A percentile compares a stretch with the other conserved stretches of the same genome.
These are phyloP conservation scores for Colinus virginianus DNA, from an alignment of 2,113 vertebrate species.

Conservation along the genomic window DNA sequence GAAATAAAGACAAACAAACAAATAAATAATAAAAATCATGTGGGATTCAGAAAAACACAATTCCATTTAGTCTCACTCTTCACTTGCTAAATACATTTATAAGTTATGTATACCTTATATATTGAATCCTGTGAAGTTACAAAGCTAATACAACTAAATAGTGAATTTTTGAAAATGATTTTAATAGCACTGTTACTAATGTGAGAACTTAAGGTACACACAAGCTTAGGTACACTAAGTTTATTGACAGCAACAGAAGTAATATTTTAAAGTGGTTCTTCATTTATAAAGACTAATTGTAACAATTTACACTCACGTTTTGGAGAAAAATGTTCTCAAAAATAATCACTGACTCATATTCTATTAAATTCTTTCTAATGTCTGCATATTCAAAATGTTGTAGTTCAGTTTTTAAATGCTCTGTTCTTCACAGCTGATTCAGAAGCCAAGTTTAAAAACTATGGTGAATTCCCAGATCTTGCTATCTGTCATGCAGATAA, in stretches of 20 bases:
- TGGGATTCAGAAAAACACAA: not conserved
- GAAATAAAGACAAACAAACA: not conserved
- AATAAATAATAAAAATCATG: not conserved
- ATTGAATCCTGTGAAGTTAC: not conserved
- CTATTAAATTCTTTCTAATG: not conserved
- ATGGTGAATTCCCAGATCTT: not conserved
- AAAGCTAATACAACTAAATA: not conserved
- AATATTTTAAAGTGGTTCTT: not conserved
- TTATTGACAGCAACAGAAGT: not conserved
- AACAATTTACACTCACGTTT: not conserved
- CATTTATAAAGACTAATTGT: not conserved
- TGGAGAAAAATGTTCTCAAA: not conserved
- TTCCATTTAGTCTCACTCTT: not conserved
- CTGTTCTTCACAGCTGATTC: not conserved
- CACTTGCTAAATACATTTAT: not conserved
- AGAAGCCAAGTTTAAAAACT: not conserved
- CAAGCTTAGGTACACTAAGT: too few species aligned
- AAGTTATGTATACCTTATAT: not conserved
- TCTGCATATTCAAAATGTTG: not conserved
- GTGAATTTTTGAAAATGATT: not conserved
- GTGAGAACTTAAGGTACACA: not conserved
- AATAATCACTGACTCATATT: not conserved
- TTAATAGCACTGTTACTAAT: not conserved
- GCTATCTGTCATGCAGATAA: not conserved
- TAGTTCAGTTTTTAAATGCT: not conserved